Percentiles rank a stretch among this genome's conserved stretches.
Conservation (phyloP, 2,888 invertebrate species). For the Volucella bombylans region DNA sequence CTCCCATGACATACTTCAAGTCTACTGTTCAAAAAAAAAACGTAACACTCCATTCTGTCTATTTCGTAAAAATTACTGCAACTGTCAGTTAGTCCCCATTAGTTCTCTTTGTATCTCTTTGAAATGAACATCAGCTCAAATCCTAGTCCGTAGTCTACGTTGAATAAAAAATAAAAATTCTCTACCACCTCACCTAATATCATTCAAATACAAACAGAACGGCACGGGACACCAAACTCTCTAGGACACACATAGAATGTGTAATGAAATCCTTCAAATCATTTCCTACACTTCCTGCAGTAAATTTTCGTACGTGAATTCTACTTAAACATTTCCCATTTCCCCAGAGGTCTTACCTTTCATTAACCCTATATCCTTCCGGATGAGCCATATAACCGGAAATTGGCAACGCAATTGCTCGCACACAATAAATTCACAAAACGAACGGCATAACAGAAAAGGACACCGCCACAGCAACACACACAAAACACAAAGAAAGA, state of each 20-base stretch:
- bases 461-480: too few species aligned
- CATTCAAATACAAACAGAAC: constrained; percentile 6
- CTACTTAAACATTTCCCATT: constrained; percentile 57
- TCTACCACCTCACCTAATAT: background rate
- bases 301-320: constrained; percentile 29
- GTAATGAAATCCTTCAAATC: constrained; percentile 61
- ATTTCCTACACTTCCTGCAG: constrained; percentile 54
- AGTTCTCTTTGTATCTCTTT: background rate
- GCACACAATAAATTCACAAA: constrained; percentile 67
- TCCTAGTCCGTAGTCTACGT: too few species aligned
- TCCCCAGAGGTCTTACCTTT: constrained; percentile 62
- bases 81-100: constrained; percentile 7
- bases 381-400: constrained; percentile 69
- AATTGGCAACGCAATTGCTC: constrained; percentile 73
- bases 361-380: constrained; percentile 72
- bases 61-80: constrained; percentile 2
- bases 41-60: background rate
- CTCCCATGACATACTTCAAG: constrained; percentile 1
- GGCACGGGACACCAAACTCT: too few species aligned
- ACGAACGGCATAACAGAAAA: background rate
- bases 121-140: background rate
- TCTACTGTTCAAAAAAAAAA: background rate
- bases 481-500: too few species aligned
- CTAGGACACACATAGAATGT: constrained; percentile 11
- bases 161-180: background rate